A percentile compares a stretch with the other conserved stretches of the same genome.
Evolutionary conservation across 2,113 vertebrate genomes (phyloP).

Genomic region (Oenanthe oenanthe): DNA sequence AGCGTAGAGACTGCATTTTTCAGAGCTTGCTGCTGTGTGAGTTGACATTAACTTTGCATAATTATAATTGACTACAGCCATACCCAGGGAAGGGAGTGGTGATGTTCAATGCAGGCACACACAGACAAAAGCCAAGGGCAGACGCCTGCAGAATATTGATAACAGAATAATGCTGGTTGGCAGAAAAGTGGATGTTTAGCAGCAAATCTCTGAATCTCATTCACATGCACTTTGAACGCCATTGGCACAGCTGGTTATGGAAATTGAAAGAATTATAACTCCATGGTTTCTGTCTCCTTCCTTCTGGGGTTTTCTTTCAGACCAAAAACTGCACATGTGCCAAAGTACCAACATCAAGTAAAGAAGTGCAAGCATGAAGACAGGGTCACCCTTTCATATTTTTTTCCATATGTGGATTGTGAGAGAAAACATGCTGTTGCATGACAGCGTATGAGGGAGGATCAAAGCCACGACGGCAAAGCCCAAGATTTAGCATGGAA

Average conservation of each 20-base stretch:
- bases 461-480: background rate
- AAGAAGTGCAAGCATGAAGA: background rate
- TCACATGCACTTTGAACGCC: background rate
- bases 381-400: background rate
- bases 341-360: background rate
- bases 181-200: background rate
- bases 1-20: background rate
- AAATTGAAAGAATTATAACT: background rate
- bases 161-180: background rate
- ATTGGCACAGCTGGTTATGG: background rate
- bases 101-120: background rate
- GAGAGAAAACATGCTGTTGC: background rate
- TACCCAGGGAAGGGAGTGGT: background rate
- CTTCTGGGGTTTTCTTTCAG: background rate
- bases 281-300: background rate
- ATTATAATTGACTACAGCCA: background rate
- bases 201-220: background rate
- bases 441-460: background rate
- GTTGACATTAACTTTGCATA: background rate
- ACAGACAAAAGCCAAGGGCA: background rate
- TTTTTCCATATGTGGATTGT: background rate
- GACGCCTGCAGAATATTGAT: background rate
- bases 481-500: background rate
- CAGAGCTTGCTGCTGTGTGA: background rate
- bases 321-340: background rate